Evolutionary conservation across 1,140 invertebrate species (phyloP), one percentile per base, ranked within the genome.

Genomic region (Plodia interpunctella): DNA sequence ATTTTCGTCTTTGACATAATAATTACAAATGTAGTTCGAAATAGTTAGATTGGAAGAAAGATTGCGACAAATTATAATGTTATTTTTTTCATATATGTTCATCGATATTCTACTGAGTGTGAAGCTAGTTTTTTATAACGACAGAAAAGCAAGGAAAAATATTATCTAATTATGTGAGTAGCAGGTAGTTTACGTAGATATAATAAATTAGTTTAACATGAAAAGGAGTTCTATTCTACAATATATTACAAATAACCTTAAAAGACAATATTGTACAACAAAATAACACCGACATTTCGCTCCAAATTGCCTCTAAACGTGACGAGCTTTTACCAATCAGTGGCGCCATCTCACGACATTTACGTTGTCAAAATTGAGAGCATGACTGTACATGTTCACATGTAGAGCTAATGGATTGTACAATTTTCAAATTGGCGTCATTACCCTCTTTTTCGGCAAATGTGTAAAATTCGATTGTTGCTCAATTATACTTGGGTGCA

Each of bases 301-400:
- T 50, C 59, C 63, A 66, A 54, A 51, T 52, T 52, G 35, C 60
- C 38, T 60, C 59, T 62, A 68, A 76, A 17, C 81, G 76, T 83
- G 80, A 83, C 71, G 60, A 56, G 54, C 32, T 62, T 49, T 54
- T 63, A 61, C 57, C 63, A 76, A 87, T 84, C 81, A 63, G 55
- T 69, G 62, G 73, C 73, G 74, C 74, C 74, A 86, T 84, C 83
- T 86, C 80, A 84, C 80, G 83, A 86, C 72, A 53, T 68, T 44
- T 11, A 32, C 51, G 54, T 65, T 74, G 75, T 80, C 80, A 79
- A 82, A 82, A 76, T 72, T 62, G 65, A 77, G 76, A 80, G 66
- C 77, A 68, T 63, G 59, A 71, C 69, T 74, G 66, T 69, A 63
- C 59, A 63, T 53, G 68, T 73, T 68, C 66, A 63, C 51, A 59